Evolutionary conservation across 2,113 vertebrate species (phyloP), one percentile per base, ranked within the genome.

Genomic region (Hepsetus odoe): DNA sequence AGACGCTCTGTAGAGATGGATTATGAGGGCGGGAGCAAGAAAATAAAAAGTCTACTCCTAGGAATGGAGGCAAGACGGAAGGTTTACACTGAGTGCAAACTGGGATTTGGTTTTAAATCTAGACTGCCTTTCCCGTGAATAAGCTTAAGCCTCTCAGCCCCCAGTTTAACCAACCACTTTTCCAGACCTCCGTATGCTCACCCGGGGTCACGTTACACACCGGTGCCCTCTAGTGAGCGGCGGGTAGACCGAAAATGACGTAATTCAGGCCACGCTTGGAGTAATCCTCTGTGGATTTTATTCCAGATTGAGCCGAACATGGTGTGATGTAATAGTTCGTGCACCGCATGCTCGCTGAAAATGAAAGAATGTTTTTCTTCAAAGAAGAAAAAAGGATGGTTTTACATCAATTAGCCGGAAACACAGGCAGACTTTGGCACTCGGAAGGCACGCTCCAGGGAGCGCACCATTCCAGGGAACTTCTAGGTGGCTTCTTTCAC

Each of bases 191-290:
- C 76, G 55, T 30, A 38, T 40, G 68, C 62, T 61, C 77, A 65
- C 58, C 51, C 59, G 33, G 16, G 38, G 38, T 66, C 75, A 65
- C 10, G 69, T 53, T 65, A 72, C 49, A 35, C 72, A 44, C 12
- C 33, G 55, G 76, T 68, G 65, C 84, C 81, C 76, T 76, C 84
- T 85, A 83, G 76, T 79, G 84, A 69, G 53, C 11, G 4, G 33
- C 14, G 7, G 65, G 53, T 14, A 32, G 66, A 79, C 40, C 16
- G 22, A 38, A 66, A 77, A 72, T 81, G 73, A 77, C 58, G 80
- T 81, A 77, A 81, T 77, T 55, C 49, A 16, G 56, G 53, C 32
- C 56, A 28, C 49, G 38, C 42, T 30, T 10, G 3, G 67, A 72
- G 80, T 72, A 81, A 81, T 77, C 67, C 49, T 71, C 42, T 16